Evolutionary conservation across 2,888 invertebrate species (phyloP).

Genomic region (Drosophila percnosoma): DNA sequence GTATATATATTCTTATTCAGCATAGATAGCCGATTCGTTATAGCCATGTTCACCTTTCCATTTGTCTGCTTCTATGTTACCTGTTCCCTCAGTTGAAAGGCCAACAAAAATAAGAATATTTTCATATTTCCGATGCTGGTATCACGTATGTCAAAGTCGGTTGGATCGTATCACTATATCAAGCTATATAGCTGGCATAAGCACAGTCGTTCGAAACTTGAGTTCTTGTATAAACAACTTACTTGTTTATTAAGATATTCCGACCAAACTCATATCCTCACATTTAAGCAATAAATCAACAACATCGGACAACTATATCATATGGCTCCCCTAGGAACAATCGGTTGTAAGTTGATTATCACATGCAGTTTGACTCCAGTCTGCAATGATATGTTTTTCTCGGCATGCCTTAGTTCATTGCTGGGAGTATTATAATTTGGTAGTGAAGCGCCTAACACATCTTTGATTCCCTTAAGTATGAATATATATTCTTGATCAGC

Average conservation of each 20-base stretch:
- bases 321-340: not conserved
- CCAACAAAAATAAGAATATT: too few species aligned
- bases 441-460: not conserved
- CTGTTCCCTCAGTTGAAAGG: not conserved
- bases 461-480: not conserved
- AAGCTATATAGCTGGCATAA: not conserved
- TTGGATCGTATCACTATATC: not conserved
- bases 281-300: not conserved
- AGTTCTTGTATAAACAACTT: not conserved
- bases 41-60: not conserved
- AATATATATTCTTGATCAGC: not conserved
- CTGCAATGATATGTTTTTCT: not conserved
- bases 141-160: not conserved
- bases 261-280: not conserved
- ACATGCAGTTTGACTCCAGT: not conserved
- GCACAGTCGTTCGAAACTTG: not conserved
- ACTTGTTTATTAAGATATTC: not conserved
- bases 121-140: not conserved
- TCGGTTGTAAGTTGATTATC: not conserved
- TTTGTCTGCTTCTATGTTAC: not conserved
- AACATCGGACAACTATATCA: not conserved
- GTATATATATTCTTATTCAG: not conserved
- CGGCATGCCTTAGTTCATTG: accelerated
- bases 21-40: not conserved
- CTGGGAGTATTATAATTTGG: not conserved